A percentile compares a stretch with the other conserved stretches of the same genome.
These are phyloP conservation scores for Serranochromis macrocephalus DNA, from an alignment of 2,113 vertebrate genomes.

Conservation along the genomic window DNA sequence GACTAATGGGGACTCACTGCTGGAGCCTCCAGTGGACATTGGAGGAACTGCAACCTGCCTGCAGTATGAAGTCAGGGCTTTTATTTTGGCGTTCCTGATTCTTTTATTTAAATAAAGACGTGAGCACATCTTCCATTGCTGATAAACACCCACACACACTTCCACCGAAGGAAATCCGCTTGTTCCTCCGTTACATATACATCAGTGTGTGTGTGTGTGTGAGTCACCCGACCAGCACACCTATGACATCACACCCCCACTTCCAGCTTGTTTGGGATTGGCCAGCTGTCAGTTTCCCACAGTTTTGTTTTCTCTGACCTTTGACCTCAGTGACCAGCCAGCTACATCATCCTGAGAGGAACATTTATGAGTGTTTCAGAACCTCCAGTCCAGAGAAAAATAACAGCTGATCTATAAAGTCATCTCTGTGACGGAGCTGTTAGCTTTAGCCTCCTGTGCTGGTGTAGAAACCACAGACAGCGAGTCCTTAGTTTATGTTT, in stretches of 20 bases:
- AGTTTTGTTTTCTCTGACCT: not conserved
- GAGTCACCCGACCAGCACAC: not conserved
- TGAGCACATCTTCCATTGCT: not conserved
- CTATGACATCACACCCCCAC: not conserved
- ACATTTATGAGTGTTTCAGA: not conserved
- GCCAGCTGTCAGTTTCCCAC: conserved; percentile 5
- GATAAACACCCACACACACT: not conserved
- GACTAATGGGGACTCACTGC: not conserved
- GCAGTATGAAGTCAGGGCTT: not conserved
- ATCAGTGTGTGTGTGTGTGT: not conserved
- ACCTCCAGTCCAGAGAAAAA: not conserved
- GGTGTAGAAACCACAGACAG: not conserved
- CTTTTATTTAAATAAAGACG: not conserved
- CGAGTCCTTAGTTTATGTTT: not conserved
- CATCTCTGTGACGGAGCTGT: not conserved
- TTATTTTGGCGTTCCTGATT: not conserved
- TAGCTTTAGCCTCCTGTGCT: not conserved
- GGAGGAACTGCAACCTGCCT: not conserved
- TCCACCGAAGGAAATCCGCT: conserved; percentile 27
- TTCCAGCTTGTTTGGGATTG: not conserved
- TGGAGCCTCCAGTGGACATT: not conserved
- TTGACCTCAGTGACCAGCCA: not conserved
- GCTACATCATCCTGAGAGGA: not conserved
- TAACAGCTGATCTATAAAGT: not conserved
- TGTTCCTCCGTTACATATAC: not conserved